phyloP scores from a whole-genome alignment of 2,888 invertebrate species.

The Sinelater perroti region DNA sequence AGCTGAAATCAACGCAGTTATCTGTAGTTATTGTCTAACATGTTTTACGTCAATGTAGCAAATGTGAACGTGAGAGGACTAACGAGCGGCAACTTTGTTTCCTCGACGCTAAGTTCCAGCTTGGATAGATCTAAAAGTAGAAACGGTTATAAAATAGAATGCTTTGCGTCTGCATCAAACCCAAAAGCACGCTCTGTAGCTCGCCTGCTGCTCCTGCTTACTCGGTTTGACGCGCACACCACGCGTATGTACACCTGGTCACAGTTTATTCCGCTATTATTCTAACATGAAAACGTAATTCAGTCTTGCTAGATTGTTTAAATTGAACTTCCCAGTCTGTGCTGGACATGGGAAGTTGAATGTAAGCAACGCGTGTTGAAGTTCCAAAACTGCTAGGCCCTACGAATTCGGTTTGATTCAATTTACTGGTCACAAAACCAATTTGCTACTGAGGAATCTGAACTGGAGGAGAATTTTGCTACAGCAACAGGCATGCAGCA shows the following conservation, averaged over 20 bases:
- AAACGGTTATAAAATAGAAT: slow-evolving; percentile 7
- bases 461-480: background rate
- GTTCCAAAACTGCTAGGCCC: slow-evolving; percentile 13
- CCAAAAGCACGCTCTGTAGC: background rate
- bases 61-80: background rate
- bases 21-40: slow-evolving; percentile 33
- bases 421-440: too few species aligned
- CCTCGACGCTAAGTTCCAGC: background rate
- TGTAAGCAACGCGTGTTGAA: slow-evolving; percentile 1
- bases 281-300: slow-evolving; percentile 18
- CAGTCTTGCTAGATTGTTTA: slow-evolving; percentile 19
- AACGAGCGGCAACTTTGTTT: background rate
- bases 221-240: slow-evolving; percentile 4
- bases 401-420: background rate
- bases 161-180: slow-evolving; percentile 1
- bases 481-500: slow-evolving; percentile 1
- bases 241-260: slow-evolving; percentile 1
- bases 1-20: slow-evolving; percentile 26
- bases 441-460: too few species aligned
- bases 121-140: slow-evolving; percentile 10
- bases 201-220: too few species aligned
- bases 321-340: slow-evolving; percentile 7
- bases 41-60: slow-evolving; percentile 1
- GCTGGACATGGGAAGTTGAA: slow-evolving; percentile 1
- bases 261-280: slow-evolving; percentile 8